Conservation (phyloP, 1,140 invertebrate genomes). For the Drosophila pectinifera region DNA sequence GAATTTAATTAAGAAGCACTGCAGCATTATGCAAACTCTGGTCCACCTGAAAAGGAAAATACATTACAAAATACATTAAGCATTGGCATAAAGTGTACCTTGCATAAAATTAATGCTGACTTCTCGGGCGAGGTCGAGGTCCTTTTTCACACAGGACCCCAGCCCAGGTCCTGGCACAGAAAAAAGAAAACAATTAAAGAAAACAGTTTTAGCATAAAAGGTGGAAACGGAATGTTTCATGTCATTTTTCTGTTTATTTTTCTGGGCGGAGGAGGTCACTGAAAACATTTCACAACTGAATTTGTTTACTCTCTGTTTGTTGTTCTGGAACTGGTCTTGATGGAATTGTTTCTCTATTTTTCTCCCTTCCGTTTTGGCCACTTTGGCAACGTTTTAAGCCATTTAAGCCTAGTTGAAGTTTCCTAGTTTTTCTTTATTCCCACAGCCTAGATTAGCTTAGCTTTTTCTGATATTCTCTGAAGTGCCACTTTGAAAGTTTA, state of each 20-base stretch:
- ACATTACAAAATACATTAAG: constrained; percentile 33
- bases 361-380: not conserved
- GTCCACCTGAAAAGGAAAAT: constrained; percentile 25
- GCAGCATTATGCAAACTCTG: constrained; percentile 43
- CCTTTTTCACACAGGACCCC: constrained; percentile 4
- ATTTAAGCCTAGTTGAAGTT: constrained; percentile 25
- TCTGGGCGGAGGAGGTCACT: constrained; percentile 19
- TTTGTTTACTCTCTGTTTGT: constrained; percentile 43
- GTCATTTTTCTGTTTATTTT: constrained; percentile 12
- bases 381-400: constrained; percentile 7
- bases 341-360: constrained; percentile 15
- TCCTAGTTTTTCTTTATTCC: constrained; percentile 15
- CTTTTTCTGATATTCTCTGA: not conserved
- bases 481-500: constrained; percentile 17
- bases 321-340: constrained; percentile 33
- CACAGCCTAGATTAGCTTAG: constrained; percentile 10
- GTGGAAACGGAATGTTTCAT: constrained; percentile 23
- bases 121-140: constrained; percentile 22
- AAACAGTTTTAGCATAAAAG: constrained; percentile 54
- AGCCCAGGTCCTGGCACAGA: not conserved
- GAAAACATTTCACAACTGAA: constrained; percentile 46
- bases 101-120: constrained; percentile 57
- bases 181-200: constrained; percentile 57
- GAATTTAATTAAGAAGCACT: constrained; percentile 65
- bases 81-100: constrained; percentile 57